Evolutionary conservation across 2,888 invertebrate genomes (phyloP), one percentile per base, ranked within the genome.

Genomic region (Peribatodes rhomboidaria): DNA sequence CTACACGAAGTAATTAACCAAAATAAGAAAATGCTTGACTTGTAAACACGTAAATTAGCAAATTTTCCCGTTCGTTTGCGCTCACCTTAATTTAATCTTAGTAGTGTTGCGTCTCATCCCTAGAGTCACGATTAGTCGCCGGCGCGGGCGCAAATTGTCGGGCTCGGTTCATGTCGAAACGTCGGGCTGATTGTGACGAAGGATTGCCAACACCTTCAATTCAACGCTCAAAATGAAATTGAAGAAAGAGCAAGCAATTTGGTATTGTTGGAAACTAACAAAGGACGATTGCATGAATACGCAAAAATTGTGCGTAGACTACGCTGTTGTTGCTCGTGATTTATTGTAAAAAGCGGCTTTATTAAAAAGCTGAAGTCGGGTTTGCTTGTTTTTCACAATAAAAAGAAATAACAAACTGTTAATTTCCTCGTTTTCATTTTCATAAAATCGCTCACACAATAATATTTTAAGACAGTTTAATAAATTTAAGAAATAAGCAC

Each of bases 121-220:
- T 82, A 77, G 69, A 79, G 85, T 88, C 90, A 90, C 90, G 89
- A 88, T 79, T 82, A 76, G 70, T 72, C 74, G 50, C 27, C 37
- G 33, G 68, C 76, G 53, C 55, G 33, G 55, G 16, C 54, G 27
- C 33, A 77, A 74, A 77, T 77, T 70, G 70, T 74, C 69, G 71
- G 73, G 68, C 55, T 55, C 71, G 69, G 74, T 61, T 63, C 63
- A 60, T 86, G 79, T 77, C 78, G 87, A 81, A 86, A 87, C 71
- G 60, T 70, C 44, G 31, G 47, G 74, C 71, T 76, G 73, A 72
- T 78, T 67, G 67, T 71, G 68, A 68, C 69, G 63, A 69, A 71
- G 68, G 66, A 69, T 69, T 73, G 69, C 69, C 66, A 52, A 71
- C 69, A 71, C 71, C 66, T 65, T 57, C 46, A 46, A 50, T 55